A percentile compares a stretch with the other conserved stretches of the same genome.
These are phyloP conservation scores for Gila robusta DNA, from an alignment of 2,797 vertebrate genomes.

Conservation along the genomic window DNA sequence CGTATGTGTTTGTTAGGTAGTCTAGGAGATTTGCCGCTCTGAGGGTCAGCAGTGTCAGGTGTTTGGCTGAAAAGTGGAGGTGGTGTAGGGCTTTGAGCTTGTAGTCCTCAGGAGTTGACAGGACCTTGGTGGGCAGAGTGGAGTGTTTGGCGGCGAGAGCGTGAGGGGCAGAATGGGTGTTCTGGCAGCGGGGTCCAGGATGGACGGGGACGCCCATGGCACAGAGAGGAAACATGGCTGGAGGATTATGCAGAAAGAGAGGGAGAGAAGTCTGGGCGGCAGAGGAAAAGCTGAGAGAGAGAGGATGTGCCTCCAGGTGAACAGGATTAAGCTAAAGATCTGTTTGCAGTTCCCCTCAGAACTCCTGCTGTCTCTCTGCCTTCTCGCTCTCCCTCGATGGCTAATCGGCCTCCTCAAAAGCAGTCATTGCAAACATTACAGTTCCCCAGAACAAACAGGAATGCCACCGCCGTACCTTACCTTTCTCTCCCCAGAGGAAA, in stretches of 20 bases:
- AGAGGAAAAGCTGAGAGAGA: constrained; percentile 31
- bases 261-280: constrained; percentile 32
- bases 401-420: constrained; percentile 37
- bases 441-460: constrained; percentile 31
- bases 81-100: constrained; percentile 40
- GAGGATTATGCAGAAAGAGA: constrained; percentile 31
- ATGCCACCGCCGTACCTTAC: not conserved
- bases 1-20: constrained; percentile 40
- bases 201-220: constrained; percentile 40
- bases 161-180: constrained; percentile 28
- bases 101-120: constrained; percentile 53
- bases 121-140: constrained; percentile 25
- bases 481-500: constrained; percentile 21
- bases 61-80: constrained; percentile 53
- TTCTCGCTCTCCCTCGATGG: constrained; percentile 31
- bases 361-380: constrained; percentile 37
- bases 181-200: constrained; percentile 14
- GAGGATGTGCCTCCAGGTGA: constrained; percentile 60
- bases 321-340: constrained; percentile 63
- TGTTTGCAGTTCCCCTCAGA: constrained; percentile 57
- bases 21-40: constrained; percentile 52
- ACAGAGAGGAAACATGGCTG: constrained; percentile 28
- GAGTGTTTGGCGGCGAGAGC: constrained; percentile 43
- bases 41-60: constrained; percentile 59
- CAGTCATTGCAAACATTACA: constrained; percentile 24